Evolutionary conservation across 1,140 invertebrate genomes (phyloP).

Genomic region (Tetragnatha versicolor): DNA sequence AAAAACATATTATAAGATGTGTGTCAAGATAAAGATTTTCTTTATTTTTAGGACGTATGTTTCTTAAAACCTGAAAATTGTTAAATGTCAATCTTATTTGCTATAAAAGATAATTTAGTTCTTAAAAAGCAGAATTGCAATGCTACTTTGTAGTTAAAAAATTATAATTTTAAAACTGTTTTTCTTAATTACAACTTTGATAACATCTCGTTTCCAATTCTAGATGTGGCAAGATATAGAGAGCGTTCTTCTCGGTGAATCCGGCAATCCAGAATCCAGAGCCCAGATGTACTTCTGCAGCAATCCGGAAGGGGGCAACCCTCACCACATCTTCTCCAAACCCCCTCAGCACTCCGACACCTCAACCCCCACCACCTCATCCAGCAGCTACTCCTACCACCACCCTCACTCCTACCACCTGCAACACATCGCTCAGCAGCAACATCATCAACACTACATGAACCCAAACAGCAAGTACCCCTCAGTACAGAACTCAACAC

Average conservation of each 20-base stretch:
- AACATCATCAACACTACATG: conserved; percentile 55
- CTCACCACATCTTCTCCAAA: conserved; percentile 15
- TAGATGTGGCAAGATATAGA: conserved; percentile 70
- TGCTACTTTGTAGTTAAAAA: too few species aligned
- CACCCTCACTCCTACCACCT: conserved; percentile 47
- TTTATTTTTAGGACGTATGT: too few species aligned
- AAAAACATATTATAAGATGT: too few species aligned
- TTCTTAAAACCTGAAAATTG: too few species aligned
- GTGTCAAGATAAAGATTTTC: too few species aligned
- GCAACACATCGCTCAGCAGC: conserved; percentile 46
- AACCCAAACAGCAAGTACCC: background rate
- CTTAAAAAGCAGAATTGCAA: too few species aligned
- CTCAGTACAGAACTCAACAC: background rate
- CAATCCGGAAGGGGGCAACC: background rate
- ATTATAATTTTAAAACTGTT: too few species aligned
- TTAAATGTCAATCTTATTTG: too few species aligned
- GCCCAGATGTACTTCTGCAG: conserved; percentile 35
- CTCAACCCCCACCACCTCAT: background rate
- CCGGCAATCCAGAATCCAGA: conserved; percentile 39
- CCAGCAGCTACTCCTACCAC: conserved; percentile 44
- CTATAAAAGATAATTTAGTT: too few species aligned
- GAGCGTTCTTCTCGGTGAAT: conserved; percentile 65
- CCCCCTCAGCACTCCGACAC: background rate
- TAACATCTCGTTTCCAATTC: too few species aligned
- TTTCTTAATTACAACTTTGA: conserved; percentile 19